Conservation (phyloP, 1,140 invertebrate species). For the Orchesella cincta region DNA sequence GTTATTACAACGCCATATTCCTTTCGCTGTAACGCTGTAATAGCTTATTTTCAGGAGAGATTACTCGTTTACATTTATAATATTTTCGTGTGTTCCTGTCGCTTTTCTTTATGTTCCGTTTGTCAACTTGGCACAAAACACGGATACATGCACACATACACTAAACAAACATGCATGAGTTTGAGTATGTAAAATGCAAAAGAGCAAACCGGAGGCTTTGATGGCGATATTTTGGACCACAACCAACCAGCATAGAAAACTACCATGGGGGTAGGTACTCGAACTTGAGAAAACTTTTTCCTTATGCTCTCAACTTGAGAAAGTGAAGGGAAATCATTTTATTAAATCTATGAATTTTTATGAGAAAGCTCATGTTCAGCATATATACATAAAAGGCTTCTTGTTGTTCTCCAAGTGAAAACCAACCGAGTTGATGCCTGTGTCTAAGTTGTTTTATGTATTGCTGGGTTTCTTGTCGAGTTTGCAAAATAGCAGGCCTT, state of each 20-base stretch:
- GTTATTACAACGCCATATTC: conserved; percentile 3
- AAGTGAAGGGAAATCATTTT: conserved; percentile 11
- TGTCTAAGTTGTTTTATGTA: too few relatives aligned
- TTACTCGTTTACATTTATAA: conserved; percentile 24
- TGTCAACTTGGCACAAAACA: conserved; percentile 15
- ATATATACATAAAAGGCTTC: neutral
- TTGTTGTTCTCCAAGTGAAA: too few relatives aligned
- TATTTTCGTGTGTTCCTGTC: neutral
- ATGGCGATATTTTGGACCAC: conserved; percentile 1
- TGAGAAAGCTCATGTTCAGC: conserved; percentile 15
- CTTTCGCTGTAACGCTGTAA: neutral
- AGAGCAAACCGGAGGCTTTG: conserved; percentile 13
- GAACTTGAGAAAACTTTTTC: conserved; percentile 14
- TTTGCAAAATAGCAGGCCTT: too few relatives aligned
- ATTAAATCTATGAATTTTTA: conserved; percentile 31
- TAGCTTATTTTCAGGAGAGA: conserved; percentile 29
- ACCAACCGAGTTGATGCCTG: too few relatives aligned
- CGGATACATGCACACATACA: neutral
- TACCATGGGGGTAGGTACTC: too few relatives aligned
- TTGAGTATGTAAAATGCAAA: too few relatives aligned
- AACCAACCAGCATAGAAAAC: neutral
- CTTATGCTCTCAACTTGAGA: neutral
- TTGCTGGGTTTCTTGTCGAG: too few relatives aligned
- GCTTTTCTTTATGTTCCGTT: conserved; percentile 23
- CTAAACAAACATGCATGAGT: neutral